phyloP scores from a whole-genome alignment of 1,140 invertebrate species.

The Drosophila equinoxialis region DNA sequence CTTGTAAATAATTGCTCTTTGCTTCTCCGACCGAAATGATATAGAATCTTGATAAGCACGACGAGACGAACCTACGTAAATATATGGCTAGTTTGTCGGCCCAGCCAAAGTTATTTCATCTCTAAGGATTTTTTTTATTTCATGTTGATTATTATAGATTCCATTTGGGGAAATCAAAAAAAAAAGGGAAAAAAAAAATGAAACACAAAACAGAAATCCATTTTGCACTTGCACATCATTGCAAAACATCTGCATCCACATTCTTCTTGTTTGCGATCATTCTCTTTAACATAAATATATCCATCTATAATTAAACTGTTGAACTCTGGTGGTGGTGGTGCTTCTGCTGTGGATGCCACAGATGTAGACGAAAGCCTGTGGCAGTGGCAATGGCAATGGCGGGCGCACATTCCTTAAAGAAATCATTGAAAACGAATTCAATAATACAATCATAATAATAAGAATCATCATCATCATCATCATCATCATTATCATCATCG shows the following conservation, averaged over 20 bases:
- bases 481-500: slow-evolving; percentile 52
- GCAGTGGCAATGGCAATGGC: slow-evolving; percentile 7
- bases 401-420: slow-evolving; percentile 21
- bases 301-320: slow-evolving; percentile 62
- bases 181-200: too few relatives aligned
- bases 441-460: slow-evolving; percentile 61
- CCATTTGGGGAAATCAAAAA: not conserved
- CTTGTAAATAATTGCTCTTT: too few relatives aligned
- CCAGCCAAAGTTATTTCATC: too few relatives aligned
- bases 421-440: slow-evolving; percentile 39
- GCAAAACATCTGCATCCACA: slow-evolving; percentile 6
- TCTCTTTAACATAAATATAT: slow-evolving; percentile 5
- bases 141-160: not conserved
- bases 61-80: too few relatives aligned
- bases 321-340: slow-evolving; percentile 27
- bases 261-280: not conserved
- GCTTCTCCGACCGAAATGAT: too few relatives aligned
- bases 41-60: too few relatives aligned
- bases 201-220: not conserved
- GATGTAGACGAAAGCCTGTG: not conserved
- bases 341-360: not conserved
- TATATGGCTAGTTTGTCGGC: too few relatives aligned
- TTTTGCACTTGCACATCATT: not conserved
- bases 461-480: slow-evolving; percentile 73
- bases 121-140: too few relatives aligned